A percentile compares a stretch with the other conserved stretches of the same genome.
Evolutionary conservation across 2,113 vertebrate genomes (phyloP).

Genomic region (Petrocephalus microphthalmus): DNA sequence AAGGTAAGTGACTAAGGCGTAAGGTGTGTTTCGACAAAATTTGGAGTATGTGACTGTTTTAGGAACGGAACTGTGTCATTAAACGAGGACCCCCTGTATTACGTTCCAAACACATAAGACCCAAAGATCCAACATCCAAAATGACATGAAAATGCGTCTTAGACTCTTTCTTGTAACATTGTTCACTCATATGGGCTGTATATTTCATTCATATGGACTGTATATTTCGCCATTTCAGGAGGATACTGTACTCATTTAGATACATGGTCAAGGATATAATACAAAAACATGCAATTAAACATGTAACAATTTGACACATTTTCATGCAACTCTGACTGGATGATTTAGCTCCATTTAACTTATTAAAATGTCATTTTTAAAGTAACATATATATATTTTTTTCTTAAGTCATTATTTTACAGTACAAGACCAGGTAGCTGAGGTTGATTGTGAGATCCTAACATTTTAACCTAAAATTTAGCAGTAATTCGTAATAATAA

Average conservation of each 20-base stretch:
- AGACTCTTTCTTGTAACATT: not conserved
- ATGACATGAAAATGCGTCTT: not conserved
- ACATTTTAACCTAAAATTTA: not conserved
- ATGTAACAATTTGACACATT: not conserved
- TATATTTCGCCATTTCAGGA: not conserved
- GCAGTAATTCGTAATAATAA: not conserved
- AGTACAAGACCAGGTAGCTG: not conserved
- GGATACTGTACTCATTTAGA: not conserved
- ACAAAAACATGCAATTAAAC: not conserved
- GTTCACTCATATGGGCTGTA: not conserved
- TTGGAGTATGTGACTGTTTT: too few relatives aligned
- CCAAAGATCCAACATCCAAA: not conserved
- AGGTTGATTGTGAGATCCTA: not conserved
- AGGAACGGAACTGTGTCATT: too few relatives aligned
- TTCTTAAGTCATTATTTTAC: not conserved
- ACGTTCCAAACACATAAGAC: not conserved
- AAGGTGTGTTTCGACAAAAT: too few relatives aligned
- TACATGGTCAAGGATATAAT: not conserved
- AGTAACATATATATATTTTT: not conserved
- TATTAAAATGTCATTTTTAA: not conserved
- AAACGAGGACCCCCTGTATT: too few relatives aligned
- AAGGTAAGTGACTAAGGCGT: too few relatives aligned
- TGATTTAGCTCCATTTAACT: not conserved
- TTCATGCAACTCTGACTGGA: not conserved
- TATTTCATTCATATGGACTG: not conserved